Evolutionary conservation across 2,888 invertebrate genomes (phyloP).

Genomic region (Sphinx pinastri): DNA sequence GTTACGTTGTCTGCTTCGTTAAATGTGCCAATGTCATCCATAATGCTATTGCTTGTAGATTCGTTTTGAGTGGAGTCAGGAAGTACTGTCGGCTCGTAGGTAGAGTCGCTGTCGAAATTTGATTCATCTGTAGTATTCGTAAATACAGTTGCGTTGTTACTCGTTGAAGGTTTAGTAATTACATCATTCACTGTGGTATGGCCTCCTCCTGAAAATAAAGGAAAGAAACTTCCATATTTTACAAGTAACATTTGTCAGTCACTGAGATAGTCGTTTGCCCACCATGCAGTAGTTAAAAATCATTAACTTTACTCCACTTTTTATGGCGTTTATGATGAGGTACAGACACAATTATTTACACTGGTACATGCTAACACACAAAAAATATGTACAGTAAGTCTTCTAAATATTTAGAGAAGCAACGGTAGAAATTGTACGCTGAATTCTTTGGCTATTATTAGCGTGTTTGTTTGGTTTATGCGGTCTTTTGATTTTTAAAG

Average conservation of each 20-base stretch:
- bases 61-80: constrained; percentile 28
- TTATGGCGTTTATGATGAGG: constrained; percentile 42
- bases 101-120: constrained; percentile 35
- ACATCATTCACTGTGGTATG: constrained; percentile 71
- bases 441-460: constrained; percentile 37
- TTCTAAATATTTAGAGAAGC: constrained; percentile 59
- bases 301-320: constrained; percentile 39
- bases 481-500: constrained; percentile 28
- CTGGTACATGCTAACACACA: constrained; percentile 41
- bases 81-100: constrained; percentile 28
- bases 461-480: constrained; percentile 36
- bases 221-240: constrained; percentile 1
- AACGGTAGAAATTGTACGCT: constrained; percentile 31
- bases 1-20: constrained; percentile 48
- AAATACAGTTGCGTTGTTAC: constrained; percentile 44
- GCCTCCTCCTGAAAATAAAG: constrained; percentile 72
- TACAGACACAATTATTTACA: constrained; percentile 53
- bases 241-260: constrained; percentile 21
- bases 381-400: constrained; percentile 49
- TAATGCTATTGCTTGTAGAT: constrained; percentile 24
- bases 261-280: constrained; percentile 19
- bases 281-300: constrained; percentile 35
- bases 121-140: constrained; percentile 32
- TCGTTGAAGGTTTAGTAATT: constrained; percentile 44
- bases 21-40: constrained; percentile 32